These are phyloP conservation scores for Cyprinodon tularosa DNA, from an alignment of 2,113 vertebrate genomes.

Conservation along the genomic window DNA sequence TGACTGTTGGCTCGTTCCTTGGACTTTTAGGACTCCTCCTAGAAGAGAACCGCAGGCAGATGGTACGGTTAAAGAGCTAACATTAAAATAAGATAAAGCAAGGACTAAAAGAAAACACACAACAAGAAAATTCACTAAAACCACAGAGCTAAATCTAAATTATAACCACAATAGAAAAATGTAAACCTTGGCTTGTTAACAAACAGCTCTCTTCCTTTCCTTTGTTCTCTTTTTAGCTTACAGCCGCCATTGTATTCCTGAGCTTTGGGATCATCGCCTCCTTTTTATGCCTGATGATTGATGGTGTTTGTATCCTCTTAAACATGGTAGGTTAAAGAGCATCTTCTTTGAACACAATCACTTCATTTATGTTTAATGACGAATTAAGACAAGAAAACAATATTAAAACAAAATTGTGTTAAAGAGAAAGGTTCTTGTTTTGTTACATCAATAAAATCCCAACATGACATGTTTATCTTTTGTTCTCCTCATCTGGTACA, in stretches of 20 bases:
- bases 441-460: too few species aligned
- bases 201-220: not conserved
- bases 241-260: slow-evolving; percentile 75
- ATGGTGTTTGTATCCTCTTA: slow-evolving; percentile 66
- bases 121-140: not conserved
- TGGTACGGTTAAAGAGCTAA: slow-evolving; percentile 61
- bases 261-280: slow-evolving; percentile 74
- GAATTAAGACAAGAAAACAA: not conserved
- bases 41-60: slow-evolving; percentile 78
- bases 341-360: not conserved
- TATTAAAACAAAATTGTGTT: too few species aligned
- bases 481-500: too few species aligned
- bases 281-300: slow-evolving; percentile 75
- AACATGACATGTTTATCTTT: too few species aligned
- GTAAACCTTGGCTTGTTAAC: not conserved
- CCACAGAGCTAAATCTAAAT: not conserved
- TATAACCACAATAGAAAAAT: not conserved
- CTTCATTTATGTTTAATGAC: not conserved
- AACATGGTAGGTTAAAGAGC: slow-evolving; percentile 68
- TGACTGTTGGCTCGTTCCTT: slow-evolving; percentile 79
- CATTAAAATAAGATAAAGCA: not conserved
- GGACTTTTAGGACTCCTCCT: slow-evolving; percentile 77
- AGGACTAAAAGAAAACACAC: too few species aligned
- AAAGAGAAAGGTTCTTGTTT: too few species aligned
- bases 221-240: slow-evolving; percentile 54